phyloP scores from a whole-genome alignment of 2,113 vertebrate genomes.

The Pelecanoides urinatrix region DNA sequence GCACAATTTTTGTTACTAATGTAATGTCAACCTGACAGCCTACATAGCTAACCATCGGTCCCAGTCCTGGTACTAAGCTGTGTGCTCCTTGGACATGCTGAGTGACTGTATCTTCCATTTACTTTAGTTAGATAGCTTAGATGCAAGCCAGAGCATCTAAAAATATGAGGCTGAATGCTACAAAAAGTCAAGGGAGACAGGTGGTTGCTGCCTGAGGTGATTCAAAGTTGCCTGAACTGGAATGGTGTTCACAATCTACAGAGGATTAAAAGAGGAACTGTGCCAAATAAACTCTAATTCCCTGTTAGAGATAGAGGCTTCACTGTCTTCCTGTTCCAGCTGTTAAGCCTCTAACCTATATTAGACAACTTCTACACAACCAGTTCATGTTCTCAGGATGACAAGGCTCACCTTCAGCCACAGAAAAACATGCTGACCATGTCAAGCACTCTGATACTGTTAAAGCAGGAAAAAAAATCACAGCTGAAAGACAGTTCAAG shows the following conservation, averaged over 20 bases:
- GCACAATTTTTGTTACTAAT: not conserved
- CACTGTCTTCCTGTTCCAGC: not conserved
- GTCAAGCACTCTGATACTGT: not conserved
- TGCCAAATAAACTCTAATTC: not conserved
- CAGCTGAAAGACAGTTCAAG: not conserved
- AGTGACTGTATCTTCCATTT: not conserved
- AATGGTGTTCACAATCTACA: not conserved
- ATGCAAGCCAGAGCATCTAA: not conserved
- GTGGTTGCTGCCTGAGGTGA: not conserved
- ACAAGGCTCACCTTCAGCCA: not conserved
- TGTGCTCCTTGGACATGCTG: not conserved
- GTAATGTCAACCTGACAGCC: not conserved
- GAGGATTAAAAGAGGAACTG: not conserved
- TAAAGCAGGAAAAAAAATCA: not conserved
- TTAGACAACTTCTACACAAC: not conserved
- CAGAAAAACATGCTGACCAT: not conserved
- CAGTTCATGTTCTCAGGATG: not conserved
- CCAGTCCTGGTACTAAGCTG: not conserved
- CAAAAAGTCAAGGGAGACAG: not conserved
- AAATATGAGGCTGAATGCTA: not conserved
- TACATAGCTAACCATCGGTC: not conserved
- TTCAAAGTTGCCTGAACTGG: not conserved
- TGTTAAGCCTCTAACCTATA: not conserved
- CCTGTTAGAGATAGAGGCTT: not conserved
- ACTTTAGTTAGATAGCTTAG: not conserved